Evolutionary conservation across 2,797 vertebrate species (phyloP).

Genomic region (Hephaestus fuliginosus): DNA sequence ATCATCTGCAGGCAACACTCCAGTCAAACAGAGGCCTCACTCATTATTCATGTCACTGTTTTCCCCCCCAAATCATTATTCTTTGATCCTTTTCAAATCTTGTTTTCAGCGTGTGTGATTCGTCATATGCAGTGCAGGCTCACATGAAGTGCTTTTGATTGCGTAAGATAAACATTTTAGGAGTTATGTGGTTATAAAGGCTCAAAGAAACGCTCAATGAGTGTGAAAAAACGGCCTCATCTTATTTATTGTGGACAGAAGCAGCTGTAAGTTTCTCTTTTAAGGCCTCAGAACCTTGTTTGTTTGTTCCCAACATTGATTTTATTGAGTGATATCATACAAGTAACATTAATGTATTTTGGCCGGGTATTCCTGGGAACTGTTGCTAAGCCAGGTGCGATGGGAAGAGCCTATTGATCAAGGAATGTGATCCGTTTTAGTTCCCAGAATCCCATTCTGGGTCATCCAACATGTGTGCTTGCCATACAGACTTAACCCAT

Average conservation of each 20-base stretch:
- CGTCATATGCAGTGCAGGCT: slow-evolving; percentile 33
- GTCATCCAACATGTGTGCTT: slow-evolving; percentile 19
- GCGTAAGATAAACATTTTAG: slow-evolving; percentile 44
- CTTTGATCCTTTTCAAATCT: slow-evolving; percentile 59
- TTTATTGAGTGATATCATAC: slow-evolving; percentile 15
- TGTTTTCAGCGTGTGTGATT: slow-evolving; percentile 40
- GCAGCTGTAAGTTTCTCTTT: slow-evolving; percentile 4
- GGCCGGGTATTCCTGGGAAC: background rate
- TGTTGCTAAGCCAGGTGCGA: background rate
- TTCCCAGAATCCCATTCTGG: slow-evolving; percentile 34
- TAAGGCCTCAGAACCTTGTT: slow-evolving; percentile 1
- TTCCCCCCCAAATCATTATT: slow-evolving; percentile 38
- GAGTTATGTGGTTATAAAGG: slow-evolving; percentile 28
- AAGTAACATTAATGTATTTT: slow-evolving; percentile 1
- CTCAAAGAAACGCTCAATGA: slow-evolving; percentile 10
- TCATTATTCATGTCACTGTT: slow-evolving; percentile 62
- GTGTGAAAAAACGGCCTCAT: slow-evolving; percentile 7
- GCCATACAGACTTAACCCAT: background rate
- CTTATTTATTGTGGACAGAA: slow-evolving; percentile 11
- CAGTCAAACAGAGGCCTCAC: slow-evolving; percentile 23
- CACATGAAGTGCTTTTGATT: slow-evolving; percentile 48
- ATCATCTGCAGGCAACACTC: slow-evolving; percentile 21
- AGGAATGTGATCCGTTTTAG: slow-evolving; percentile 20
- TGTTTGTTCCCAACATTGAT: background rate
- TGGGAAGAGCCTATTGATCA: slow-evolving; percentile 14